These are phyloP conservation scores for Cryptotis parvus DNA, from an alignment of 2,113 vertebrate genomes.

Conservation along the genomic window DNA sequence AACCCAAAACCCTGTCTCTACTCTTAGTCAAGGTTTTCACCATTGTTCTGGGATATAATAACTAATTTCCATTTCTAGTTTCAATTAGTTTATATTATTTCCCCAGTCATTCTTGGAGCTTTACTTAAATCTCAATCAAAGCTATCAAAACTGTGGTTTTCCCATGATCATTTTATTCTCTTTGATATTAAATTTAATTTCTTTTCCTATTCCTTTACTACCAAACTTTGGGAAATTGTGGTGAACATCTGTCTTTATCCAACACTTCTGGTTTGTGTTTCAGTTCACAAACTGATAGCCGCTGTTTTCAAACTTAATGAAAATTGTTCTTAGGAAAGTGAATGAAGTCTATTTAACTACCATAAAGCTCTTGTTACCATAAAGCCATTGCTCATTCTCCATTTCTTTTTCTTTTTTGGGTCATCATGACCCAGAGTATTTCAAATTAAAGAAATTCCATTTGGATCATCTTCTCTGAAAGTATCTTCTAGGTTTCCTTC, in stretches of 20 bases:
- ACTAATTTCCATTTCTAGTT: neutral
- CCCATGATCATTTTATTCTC: neutral
- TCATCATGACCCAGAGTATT: neutral
- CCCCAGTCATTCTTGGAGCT: neutral
- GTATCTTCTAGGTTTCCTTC: neutral
- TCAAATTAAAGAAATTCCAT: neutral
- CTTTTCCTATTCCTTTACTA: neutral
- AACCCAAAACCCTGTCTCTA: neutral
- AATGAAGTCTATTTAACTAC: neutral
- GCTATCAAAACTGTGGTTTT: neutral
- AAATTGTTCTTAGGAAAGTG: neutral
- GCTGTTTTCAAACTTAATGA: neutral
- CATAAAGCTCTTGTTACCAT: neutral
- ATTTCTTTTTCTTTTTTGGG: neutral
- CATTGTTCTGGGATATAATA: neutral
- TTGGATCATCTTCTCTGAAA: too few relatives aligned
- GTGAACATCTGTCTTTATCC: neutral
- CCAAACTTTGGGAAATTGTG: neutral
- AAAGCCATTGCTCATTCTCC: neutral
- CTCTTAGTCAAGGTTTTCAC: neutral
- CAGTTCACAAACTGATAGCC: neutral
- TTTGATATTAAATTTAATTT: slow-evolving; percentile 33
- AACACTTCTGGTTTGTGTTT: neutral
- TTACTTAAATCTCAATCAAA: neutral
- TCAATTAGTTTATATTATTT: neutral